Evolutionary conservation across 2,113 vertebrate species (phyloP), one percentile per base, ranked within the genome.

Genomic region (Amphiprion percula): DNA sequence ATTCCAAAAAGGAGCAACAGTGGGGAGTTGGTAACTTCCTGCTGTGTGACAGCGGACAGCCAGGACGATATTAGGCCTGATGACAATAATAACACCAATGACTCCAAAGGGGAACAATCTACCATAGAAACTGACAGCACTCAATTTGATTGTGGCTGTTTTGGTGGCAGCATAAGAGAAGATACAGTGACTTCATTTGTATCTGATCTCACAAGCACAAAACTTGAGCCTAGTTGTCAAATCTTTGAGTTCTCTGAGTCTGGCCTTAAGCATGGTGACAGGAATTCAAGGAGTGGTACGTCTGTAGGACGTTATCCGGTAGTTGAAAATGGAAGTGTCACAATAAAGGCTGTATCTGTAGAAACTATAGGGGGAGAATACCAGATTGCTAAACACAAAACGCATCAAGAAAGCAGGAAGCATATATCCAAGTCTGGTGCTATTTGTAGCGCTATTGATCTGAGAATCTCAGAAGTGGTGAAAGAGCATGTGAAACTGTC

Each of bases 381-480:
- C n/a, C 61, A 55, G 17, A 55, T 8, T 50, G 55, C 54, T 33
- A 8, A 33, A 10, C 5, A 21, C 15, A 64, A 26, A 70, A 79
- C 64, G 56, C 37, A 50, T 5, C 30, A 76, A 39, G 87, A 84
- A 71, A 68, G 19, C 54, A 53, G 53, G 60, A 81, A 84, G 24
- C 83, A 86, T 61, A 1, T 30, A 2, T 73, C 76, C 63, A 90
- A 78, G 46, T 90, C 86, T 5, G 83, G 90, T 39, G 87, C 82
- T 15, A 92, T 88, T 61, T 89, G 85, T 53, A 87, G 74, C 11
- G 85, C 91, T 41, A 91, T 94, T 80, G 94, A 94, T 85, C 80
- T 91, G 52, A 93, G 93, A 66, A 95, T 95, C 64, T 93, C 94
- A 23, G 89, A 94, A 83, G 91, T 94, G 66, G 93, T 95, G 24